These are phyloP conservation scores for Proisotoma minuta DNA, from an alignment of 2,888 invertebrate species.

Conservation along the genomic window DNA sequence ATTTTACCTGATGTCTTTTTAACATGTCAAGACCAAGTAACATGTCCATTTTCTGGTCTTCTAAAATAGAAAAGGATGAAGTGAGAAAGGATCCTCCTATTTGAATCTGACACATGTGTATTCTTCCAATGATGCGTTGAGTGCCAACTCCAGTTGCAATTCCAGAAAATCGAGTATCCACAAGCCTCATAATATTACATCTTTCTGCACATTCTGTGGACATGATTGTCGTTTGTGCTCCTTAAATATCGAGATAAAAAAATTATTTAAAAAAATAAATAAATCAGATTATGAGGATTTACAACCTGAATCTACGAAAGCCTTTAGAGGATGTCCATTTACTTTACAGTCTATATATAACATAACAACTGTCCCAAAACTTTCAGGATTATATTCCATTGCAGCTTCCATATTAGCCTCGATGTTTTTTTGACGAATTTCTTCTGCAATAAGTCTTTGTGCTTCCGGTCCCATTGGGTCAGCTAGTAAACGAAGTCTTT, in stretches of 20 bases:
- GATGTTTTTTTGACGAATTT: constrained; percentile 91
- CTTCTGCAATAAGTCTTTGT: constrained; percentile 89
- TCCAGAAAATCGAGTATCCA: constrained; percentile 75
- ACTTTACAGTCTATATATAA: constrained; percentile 94
- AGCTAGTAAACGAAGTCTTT: constrained; percentile 80
- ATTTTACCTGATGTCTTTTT: constrained; percentile 85
- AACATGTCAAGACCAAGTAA: constrained; percentile 95
- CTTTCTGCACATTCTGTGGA: constrained; percentile 90
- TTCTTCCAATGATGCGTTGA: constrained; percentile 90
- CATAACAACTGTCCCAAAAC: constrained; percentile 96
- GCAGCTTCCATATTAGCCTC: constrained; percentile 98
- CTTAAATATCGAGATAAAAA: constrained; percentile 50
- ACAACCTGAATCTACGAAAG: constrained; percentile 91
- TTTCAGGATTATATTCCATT: constrained; percentile 97
- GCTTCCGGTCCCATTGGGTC: constrained; percentile 95
- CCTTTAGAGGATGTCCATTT: constrained; percentile 93
- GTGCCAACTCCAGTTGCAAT: constrained; percentile 96
- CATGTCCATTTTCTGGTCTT: constrained; percentile 98
- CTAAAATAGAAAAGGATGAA: constrained; percentile 92
- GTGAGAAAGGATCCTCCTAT: constrained; percentile 90
- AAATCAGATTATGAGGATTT: not conserved
- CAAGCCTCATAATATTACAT: constrained; percentile 84
- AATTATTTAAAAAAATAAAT: constrained; percentile 1
- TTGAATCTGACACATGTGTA: constrained; percentile 95
- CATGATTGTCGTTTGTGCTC: constrained; percentile 97